Percentiles rank a stretch among this genome's conserved stretches.
Evolutionary conservation across 2,113 vertebrate species (phyloP).

Genomic region (Melozone crissalis): DNA sequence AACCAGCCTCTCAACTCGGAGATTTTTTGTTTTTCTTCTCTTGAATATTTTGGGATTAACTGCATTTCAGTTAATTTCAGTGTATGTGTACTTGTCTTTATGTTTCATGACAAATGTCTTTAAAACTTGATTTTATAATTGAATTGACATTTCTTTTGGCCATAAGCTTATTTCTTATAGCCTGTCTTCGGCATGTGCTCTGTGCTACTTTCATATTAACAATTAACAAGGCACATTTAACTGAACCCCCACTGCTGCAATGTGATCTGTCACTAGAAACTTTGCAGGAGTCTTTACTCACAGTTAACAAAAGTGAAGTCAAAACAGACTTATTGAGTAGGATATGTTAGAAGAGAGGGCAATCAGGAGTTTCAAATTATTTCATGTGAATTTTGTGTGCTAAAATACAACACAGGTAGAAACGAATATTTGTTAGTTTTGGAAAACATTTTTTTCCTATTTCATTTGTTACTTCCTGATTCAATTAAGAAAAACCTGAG

Average conservation of each 20-base stretch:
- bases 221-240: conserved; percentile 69
- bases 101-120: conserved; percentile 48
- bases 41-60: neutral
- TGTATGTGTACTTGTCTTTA: neutral
- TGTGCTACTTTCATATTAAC: conserved; percentile 60
- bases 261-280: conserved; percentile 45
- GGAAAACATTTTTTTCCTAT: neutral
- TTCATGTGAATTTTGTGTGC: neutral
- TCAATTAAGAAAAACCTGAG: neutral
- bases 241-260: conserved; percentile 35
- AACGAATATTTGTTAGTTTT: neutral
- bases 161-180: conserved; percentile 46
- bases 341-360: neutral
- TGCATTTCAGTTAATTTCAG: neutral
- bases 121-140: conserved; percentile 52
- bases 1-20: neutral
- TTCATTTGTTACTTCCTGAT: neutral
- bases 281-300: conserved; percentile 55
- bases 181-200: conserved; percentile 34
- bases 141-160: conserved; percentile 64
- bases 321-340: neutral
- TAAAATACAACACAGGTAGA: neutral
- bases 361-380: neutral
- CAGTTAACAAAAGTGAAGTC: conserved; percentile 26
- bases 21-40: neutral